Base-by-base conservation (phyloP, 2,797 vertebrate species). In the Selene dorsalis region DNA sequence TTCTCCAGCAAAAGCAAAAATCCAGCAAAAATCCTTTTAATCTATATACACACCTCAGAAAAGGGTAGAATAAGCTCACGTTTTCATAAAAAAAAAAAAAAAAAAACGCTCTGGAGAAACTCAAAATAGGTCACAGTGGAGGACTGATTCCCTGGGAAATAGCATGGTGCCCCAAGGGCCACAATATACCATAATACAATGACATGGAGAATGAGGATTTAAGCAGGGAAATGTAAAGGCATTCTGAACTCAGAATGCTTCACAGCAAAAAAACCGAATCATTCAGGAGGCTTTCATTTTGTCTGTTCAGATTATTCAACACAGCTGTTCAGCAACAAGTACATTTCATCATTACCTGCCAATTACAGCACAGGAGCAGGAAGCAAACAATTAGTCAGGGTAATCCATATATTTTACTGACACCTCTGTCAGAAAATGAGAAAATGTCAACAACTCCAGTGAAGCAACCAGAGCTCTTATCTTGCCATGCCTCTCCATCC, bases 361-460 rank as follows among this genome's bases (percentile, higher is more conserved):
- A 86, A 87, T 89, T 84, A 84, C 77, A 86, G 81, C 35, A 75
- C 61, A 67, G 53, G 62, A 82, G 72, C 57, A 77, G 39, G 64
- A 84, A 64, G 65, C 22, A 80, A 26, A n/a, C 72, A 72, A 66
- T 77, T 62, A 69, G 24, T 30, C 67, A 71, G 30, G 35, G 20
- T 56, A 77, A 61, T 16, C 2, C 18, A 9, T 48, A 48, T 12
- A 14, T 43, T 43, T 43, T 43, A 43, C 39, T 12, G 39, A 41
- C 41, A 43, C 3, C 41, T 43, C 3, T 20, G 20, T 20, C 18
- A 20, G 18, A 48, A 48, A 48, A 48, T 75, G 72, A 77, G 75
- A 63, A 90, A 90, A 90, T 86, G 80, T 89, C 82, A 90, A 56
- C 62, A 69, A 67, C 69, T 86, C 56, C 38, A 52, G 71, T 73